Percentiles rank a stretch among this genome's conserved stretches.
These are phyloP conservation scores for Thamnophis elegans DNA, from an alignment of 2,797 vertebrate genomes.

Conservation along the genomic window DNA sequence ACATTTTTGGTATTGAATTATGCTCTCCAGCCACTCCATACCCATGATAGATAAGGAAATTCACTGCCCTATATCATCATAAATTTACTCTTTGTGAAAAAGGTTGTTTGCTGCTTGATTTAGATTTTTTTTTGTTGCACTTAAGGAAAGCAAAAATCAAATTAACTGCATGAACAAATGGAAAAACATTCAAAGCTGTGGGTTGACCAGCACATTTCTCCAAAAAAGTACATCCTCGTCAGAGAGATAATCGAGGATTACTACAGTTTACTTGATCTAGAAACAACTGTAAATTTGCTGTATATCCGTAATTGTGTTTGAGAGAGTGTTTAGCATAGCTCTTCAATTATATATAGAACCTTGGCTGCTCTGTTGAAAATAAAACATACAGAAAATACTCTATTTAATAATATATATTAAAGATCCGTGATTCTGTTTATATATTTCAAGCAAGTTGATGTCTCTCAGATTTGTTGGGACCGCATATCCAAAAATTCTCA, in stretches of 20 bases:
- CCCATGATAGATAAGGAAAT: not conserved
- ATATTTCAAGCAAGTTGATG: not conserved
- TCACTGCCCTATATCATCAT: not conserved
- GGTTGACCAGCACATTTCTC: not conserved
- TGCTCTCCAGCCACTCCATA: not conserved
- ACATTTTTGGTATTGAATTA: not conserved
- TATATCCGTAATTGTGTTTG: not conserved
- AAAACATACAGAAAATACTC: not conserved
- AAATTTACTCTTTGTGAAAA: not conserved
- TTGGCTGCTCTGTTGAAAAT: not conserved
- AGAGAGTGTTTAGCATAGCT: not conserved
- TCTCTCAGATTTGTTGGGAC: not conserved
- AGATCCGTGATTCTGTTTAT: not conserved
- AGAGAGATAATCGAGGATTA: not conserved
- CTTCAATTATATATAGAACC: not conserved
- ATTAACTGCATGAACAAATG: slow-evolving; percentile 19
- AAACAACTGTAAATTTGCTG: not conserved
- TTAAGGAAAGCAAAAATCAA: not conserved
- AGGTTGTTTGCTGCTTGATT: not conserved
- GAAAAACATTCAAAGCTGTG: slow-evolving; percentile 9
- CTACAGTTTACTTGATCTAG: not conserved
- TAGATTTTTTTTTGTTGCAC: slow-evolving; percentile 1
- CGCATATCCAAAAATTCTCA: not conserved
- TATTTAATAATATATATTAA: not conserved
- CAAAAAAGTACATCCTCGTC: not conserved